Base-by-base conservation (phyloP, 2,113 vertebrate genomes). In the Campylomormyrus tamandua region DNA sequence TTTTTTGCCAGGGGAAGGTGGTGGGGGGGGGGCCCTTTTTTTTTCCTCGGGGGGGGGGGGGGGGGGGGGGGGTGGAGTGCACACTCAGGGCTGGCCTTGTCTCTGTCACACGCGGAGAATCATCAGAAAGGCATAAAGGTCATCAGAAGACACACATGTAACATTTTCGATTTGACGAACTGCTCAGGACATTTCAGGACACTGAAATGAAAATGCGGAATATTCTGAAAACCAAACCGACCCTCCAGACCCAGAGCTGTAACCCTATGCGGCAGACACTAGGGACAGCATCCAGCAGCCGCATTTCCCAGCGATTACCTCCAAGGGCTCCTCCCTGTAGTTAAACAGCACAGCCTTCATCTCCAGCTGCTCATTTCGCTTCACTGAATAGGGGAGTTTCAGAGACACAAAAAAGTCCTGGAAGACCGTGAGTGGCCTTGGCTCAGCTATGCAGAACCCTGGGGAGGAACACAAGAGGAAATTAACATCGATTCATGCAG, bases 361-460 rank as follows among this genome's bases (percentile, higher is more conserved):
- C 89, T 93, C 90, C 6, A 94, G 90, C 83, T 94, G 93, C 48
- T 94, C 93, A 10, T 94, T 93, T 89, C 90, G 92, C 48, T 93
- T 94, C 13, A 93, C 93, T 0, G 93, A 93, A 56, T 93, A 93
- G 8, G 93, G 93, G 19, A 94, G 90, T 89, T 90, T 94, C n/a
- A 94, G 24, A 2, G 92, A 93, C n/a, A 94, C 80, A 52, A 94
- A 93, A 62, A 94, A 94, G 52, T 92, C 91, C 86, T 93, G 89
- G 89, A 94, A 94, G 80, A 93, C 93, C n/a, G 7, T 92, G n/a
- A 94, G 89, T 0, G 89, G 88, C 53, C 91, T 89, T 5, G 93
- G 92, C 6, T 94, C 90, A 31, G 92, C 93, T 87, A 94, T 89
- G 53, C 93, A 94, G 45, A 94, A 94, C 45, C 93, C 93, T 94